A percentile compares a stretch with the other conserved stretches of the same genome.
phyloP scores from a whole-genome alignment of 2,113 vertebrate genomes.

The Grammomys surdaster region DNA sequence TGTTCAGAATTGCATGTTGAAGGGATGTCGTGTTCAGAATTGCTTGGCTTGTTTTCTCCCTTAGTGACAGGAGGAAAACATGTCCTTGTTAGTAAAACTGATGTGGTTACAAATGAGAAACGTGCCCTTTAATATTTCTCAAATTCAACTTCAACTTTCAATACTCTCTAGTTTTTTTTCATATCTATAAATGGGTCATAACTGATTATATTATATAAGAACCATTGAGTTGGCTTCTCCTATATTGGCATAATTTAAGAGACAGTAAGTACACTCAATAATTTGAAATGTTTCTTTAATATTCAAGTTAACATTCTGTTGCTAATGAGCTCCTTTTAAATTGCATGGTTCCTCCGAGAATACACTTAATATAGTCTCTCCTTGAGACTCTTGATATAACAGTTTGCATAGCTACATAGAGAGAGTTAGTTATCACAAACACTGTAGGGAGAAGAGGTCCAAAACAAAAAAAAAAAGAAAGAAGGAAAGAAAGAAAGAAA shows the following conservation, averaged over 20 bases:
- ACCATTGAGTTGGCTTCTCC: background rate
- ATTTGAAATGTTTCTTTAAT: constrained; percentile 69
- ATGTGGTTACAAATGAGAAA: background rate
- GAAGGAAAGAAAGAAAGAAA: background rate
- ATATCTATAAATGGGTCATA: constrained; percentile 8
- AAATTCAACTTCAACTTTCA: constrained; percentile 30
- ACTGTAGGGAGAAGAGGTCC: background rate
- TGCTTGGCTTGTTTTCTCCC: background rate
- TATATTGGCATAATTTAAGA: constrained; percentile 51
- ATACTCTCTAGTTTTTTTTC: background rate
- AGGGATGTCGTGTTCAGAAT: background rate
- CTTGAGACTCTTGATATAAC: constrained; percentile 35
- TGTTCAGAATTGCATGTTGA: background rate
- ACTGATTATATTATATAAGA: background rate
- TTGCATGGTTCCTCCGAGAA: constrained; percentile 34
- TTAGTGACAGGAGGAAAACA: background rate
- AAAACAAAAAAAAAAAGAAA: background rate
- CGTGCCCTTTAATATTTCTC: constrained; percentile 40
- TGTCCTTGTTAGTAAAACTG: background rate
- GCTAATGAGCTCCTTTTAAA: constrained; percentile 60
- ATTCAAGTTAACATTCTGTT: constrained; percentile 35
- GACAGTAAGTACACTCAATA: constrained; percentile 58
- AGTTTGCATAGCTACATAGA: background rate
- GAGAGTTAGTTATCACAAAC: background rate
- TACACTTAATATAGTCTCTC: constrained; percentile 28